A percentile compares a stretch with the other conserved stretches of the same genome.
Conservation (phyloP, 2,888 invertebrate genomes). For the Tromatobia lineatoria region DNA sequence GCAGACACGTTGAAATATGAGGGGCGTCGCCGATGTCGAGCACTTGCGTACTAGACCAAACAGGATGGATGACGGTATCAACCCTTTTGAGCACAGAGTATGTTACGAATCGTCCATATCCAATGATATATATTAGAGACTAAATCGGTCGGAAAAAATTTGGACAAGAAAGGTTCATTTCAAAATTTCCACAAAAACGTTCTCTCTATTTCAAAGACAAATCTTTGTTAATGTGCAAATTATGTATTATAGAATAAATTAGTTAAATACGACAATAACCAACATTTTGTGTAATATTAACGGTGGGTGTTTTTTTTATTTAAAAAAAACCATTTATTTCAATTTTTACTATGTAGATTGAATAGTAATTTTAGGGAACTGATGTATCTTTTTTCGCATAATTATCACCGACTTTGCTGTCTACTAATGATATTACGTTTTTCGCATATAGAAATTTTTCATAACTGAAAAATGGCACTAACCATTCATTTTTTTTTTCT, state of each 20-base stretch:
- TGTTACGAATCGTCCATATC: conserved; percentile 52
- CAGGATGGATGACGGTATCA: conserved; percentile 70
- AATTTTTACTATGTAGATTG: too few species aligned
- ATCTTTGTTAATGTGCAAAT: too few species aligned
- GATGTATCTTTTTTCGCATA: not conserved
- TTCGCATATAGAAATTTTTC: not conserved
- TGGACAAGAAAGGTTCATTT: too few species aligned
- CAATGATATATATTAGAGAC: not conserved
- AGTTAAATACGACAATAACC: too few species aligned
- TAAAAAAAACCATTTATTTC: too few species aligned
- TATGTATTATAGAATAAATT: too few species aligned
- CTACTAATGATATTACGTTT: conserved; percentile 14
- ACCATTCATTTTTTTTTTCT: not conserved
- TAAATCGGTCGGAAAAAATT: not conserved
- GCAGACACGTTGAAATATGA: conserved; percentile 69
- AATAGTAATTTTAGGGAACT: too few species aligned
- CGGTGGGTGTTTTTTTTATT: too few species aligned
- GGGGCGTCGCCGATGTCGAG: conserved; percentile 59
- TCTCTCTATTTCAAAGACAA: too few species aligned
- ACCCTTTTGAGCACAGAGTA: conserved; percentile 70
- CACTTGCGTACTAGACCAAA: conserved; percentile 54
- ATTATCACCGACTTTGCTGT: not conserved
- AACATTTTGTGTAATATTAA: too few species aligned
- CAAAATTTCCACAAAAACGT: too few species aligned
- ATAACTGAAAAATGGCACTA: not conserved